Conservation (phyloP, 1,140 invertebrate genomes). For the Pissodes strobi region DNA sequence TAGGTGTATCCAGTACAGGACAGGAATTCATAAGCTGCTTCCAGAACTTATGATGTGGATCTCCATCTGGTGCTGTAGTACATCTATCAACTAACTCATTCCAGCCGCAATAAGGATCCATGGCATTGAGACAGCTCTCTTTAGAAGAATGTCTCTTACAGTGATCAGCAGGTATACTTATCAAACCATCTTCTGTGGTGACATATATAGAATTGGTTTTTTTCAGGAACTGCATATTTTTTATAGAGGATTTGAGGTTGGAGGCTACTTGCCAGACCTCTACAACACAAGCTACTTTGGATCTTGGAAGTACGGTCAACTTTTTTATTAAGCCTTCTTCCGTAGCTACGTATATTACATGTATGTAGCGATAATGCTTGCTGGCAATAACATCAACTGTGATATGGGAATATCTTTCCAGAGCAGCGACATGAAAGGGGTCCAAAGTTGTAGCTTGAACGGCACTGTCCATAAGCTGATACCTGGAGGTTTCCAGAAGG, state of each 20-base stretch:
- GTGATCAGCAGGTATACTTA: slow-evolving; percentile 75
- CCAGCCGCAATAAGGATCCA: slow-evolving; percentile 95
- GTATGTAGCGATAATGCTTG: slow-evolving; percentile 66
- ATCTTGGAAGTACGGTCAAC: slow-evolving; percentile 72
- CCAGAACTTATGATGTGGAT: slow-evolving; percentile 69
- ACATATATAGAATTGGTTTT: slow-evolving; percentile 84
- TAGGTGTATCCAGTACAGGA: slow-evolving; percentile 64
- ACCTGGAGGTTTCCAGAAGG: slow-evolving; percentile 73
- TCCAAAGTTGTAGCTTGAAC: slow-evolving; percentile 72
- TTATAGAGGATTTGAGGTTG: slow-evolving; percentile 61
- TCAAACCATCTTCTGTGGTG: slow-evolving; percentile 71
- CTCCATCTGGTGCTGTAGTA: slow-evolving; percentile 66
- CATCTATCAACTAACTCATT: slow-evolving; percentile 75
- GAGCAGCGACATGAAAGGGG: slow-evolving; percentile 71
- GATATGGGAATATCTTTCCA: slow-evolving; percentile 79
- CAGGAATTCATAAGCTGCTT: slow-evolving; percentile 71
- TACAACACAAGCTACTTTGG: slow-evolving; percentile 77
- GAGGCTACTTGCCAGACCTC: slow-evolving; percentile 81
- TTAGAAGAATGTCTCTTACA: slow-evolving; percentile 74
- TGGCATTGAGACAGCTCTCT: slow-evolving; percentile 77
- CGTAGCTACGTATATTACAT: slow-evolving; percentile 81
- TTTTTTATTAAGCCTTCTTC: slow-evolving; percentile 78
- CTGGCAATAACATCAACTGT: slow-evolving; percentile 76
- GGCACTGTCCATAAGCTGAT: slow-evolving; percentile 86
- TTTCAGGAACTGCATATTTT: slow-evolving; percentile 78